These are phyloP conservation scores for Drosophila meridiana DNA, from an alignment of 2,888 invertebrate species.

Conservation along the genomic window DNA sequence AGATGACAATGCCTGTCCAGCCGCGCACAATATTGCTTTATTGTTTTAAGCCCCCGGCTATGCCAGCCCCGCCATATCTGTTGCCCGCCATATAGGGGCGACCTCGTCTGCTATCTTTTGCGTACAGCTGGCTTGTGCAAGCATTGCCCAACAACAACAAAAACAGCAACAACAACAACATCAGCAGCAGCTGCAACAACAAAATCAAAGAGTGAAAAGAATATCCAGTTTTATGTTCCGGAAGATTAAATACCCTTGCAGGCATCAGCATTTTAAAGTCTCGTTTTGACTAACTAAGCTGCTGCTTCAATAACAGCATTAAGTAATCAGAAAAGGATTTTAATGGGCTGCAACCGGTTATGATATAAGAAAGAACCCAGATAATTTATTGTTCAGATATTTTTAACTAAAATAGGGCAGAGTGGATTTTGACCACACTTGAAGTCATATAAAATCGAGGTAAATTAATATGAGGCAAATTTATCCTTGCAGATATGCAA, in stretches of 20 bases:
- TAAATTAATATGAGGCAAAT: neutral
- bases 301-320: neutral
- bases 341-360: neutral
- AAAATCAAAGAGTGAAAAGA: constrained; percentile 8
- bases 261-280: constrained; percentile 1
- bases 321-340: neutral
- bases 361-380: too few species aligned
- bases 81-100: constrained; percentile 8
- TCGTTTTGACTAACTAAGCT: neutral
- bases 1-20: constrained; percentile 64
- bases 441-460: neutral
- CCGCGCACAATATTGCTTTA: constrained; percentile 68
- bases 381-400: too few species aligned
- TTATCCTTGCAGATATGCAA: neutral
- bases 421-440: neutral
- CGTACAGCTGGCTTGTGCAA: constrained; percentile 53
- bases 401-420: too few species aligned
- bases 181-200: constrained; percentile 17
- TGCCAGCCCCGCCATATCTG: constrained; percentile 11
- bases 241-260: constrained; percentile 26
- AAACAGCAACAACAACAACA: constrained; percentile 14
- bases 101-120: constrained; percentile 56
- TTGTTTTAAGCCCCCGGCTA: constrained; percentile 59
- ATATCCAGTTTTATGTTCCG: neutral
- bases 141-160: constrained; percentile 36